A percentile compares a stretch with the other conserved stretches of the same genome.
Evolutionary conservation across 1,140 invertebrate genomes (phyloP).

Genomic region (Aphaenogaster rudis): DNA sequence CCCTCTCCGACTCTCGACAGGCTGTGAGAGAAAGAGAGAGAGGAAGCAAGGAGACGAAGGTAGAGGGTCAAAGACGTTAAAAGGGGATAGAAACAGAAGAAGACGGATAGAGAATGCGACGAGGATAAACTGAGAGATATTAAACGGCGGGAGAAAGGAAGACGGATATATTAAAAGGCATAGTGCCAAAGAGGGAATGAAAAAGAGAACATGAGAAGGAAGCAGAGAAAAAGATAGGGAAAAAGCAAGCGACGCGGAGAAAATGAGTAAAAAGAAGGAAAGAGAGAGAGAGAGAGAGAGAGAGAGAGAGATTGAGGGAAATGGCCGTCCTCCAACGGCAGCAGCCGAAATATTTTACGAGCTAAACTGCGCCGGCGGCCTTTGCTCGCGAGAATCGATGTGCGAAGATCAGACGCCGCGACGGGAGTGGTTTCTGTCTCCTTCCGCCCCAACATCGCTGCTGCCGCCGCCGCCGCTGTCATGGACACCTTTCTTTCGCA

Average conservation of each 20-base stretch:
- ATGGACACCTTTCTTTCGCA: not conserved
- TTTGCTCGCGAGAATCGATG: slow-evolving; percentile 70
- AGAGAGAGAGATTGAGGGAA: not conserved
- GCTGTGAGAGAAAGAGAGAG: slow-evolving; percentile 18
- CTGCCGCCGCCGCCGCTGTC: not conserved
- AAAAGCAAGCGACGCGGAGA: not conserved
- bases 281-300: not conserved
- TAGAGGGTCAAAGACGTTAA: slow-evolving; percentile 40
- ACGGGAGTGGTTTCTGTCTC: slow-evolving; percentile 16
- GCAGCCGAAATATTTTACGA: slow-evolving; percentile 83
- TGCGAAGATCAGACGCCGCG: slow-evolving; percentile 67
- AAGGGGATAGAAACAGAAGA: slow-evolving; percentile 9
- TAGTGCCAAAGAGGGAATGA: not conserved
- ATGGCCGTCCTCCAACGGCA: slow-evolving; percentile 76
- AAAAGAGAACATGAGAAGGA: slow-evolving; percentile 26
- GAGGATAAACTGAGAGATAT: slow-evolving; percentile 33
- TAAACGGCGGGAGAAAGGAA: slow-evolving; percentile 40
- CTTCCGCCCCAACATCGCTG: slow-evolving; percentile 16
- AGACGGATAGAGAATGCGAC: slow-evolving; percentile 12
- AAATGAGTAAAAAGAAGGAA: not conserved
- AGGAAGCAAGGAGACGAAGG: not conserved
- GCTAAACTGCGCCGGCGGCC: slow-evolving; percentile 76
- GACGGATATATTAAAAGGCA: slow-evolving; percentile 17
- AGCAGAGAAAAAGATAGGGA: not conserved
- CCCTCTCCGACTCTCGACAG: slow-evolving; percentile 12